phyloP scores from a whole-genome alignment of 2,797 vertebrate genomes.

The Pseudochromis fuscus region DNA sequence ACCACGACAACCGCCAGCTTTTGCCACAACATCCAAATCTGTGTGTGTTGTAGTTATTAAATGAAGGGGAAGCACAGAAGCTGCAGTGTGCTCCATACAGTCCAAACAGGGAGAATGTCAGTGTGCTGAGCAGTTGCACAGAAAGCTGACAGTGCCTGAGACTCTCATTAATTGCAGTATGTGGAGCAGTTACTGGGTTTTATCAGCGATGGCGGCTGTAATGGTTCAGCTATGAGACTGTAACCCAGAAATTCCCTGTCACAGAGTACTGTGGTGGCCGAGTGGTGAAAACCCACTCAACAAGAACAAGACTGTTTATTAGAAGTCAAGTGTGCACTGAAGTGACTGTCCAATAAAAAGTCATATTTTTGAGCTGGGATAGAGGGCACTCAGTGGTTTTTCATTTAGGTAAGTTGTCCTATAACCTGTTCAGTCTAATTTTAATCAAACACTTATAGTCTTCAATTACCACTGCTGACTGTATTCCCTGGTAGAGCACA shows the following conservation, averaged over 20 bases:
- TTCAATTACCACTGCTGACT: no score
- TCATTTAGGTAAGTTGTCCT: neutral
- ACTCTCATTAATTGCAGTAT: slow-evolving; percentile 17
- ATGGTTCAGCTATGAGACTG: neutral
- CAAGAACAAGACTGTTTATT: neutral
- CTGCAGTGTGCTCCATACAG: slow-evolving; percentile 19
- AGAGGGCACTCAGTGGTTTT: neutral
- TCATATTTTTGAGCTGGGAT: neutral
- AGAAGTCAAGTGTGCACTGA: neutral
- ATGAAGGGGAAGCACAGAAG: slow-evolving; percentile 25
- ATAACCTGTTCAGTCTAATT: neutral
- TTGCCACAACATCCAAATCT: slow-evolving; percentile 15
- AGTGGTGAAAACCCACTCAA: neutral
- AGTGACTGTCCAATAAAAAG: slow-evolving; percentile 1
- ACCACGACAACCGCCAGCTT: neutral
- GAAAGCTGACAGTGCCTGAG: slow-evolving; percentile 7
- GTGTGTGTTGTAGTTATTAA: slow-evolving; percentile 20
- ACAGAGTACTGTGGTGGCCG: neutral
- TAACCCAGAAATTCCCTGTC: neutral
- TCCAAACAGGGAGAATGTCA: slow-evolving; percentile 47
- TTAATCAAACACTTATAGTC: neutral
- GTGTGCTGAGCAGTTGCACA: neutral
- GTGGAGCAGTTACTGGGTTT: neutral
- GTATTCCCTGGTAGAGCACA: neutral
- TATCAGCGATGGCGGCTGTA: neutral